Percentiles rank a stretch among this genome's conserved stretches.
phyloP scores from a whole-genome alignment of 2,888 invertebrate species.

The Cynaeus angustus region DNA sequence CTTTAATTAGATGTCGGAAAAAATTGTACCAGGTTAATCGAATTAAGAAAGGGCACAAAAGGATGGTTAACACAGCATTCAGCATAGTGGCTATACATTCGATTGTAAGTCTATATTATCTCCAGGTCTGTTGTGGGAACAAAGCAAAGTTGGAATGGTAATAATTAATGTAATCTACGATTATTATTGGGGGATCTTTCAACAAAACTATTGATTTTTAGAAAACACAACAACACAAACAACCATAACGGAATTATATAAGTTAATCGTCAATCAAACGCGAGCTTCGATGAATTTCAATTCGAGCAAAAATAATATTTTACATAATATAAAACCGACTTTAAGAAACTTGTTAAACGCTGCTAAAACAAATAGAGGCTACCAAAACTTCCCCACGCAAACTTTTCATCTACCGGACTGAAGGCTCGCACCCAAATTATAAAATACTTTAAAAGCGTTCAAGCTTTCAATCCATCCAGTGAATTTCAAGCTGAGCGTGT shows the following conservation, averaged over 20 bases:
- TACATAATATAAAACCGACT: constrained; percentile 15
- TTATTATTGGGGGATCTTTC: constrained; percentile 16
- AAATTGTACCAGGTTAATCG: too few relatives aligned
- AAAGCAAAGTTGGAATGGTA: constrained; percentile 27
- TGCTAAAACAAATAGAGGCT: constrained; percentile 34
- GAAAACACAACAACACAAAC: too few relatives aligned
- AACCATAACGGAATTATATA: too few relatives aligned
- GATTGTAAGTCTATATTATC: not conserved
- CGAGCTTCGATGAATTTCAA: not conserved
- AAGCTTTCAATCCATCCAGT: constrained; percentile 28
- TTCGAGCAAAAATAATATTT: constrained; percentile 19
- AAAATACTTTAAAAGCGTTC: constrained; percentile 46
- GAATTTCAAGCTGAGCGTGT: constrained; percentile 29
- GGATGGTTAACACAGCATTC: not conserved
- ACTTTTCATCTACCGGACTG: constrained; percentile 36
- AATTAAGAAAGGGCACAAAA: too few relatives aligned
- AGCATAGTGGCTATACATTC: constrained; percentile 7
- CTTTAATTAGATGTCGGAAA: too few relatives aligned
- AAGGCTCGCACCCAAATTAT: constrained; percentile 37
- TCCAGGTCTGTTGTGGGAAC: constrained; percentile 15
- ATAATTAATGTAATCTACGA: constrained; percentile 26
- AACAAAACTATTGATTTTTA: constrained; percentile 9
- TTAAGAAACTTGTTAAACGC: constrained; percentile 31
- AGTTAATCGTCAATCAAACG: not conserved
- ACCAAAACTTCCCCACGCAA: constrained; percentile 26